Percentiles rank a stretch among this genome's conserved stretches.
These are phyloP conservation scores for Erannis defoliaria DNA, from an alignment of 2,888 invertebrate species.

Conservation along the genomic window DNA sequence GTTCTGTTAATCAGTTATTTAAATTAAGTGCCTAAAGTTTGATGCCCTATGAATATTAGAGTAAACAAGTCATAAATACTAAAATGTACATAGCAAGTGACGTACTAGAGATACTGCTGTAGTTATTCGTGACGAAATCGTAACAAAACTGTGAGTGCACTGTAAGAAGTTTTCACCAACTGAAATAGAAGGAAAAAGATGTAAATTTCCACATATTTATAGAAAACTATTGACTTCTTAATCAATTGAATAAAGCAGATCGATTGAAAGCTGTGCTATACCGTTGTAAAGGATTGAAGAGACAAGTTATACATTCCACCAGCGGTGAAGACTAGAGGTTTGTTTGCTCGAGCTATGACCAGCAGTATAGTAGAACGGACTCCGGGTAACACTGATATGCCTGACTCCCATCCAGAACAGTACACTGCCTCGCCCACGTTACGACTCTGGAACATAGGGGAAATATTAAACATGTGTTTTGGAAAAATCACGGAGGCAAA, in stretches of 20 bases:
- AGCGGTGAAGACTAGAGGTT: constrained; percentile 68
- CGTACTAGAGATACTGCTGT: not conserved
- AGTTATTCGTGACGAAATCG: constrained; percentile 50
- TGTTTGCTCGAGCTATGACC: constrained; percentile 65
- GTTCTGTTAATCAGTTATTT: not conserved
- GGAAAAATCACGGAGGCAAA: no score
- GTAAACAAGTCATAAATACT: not conserved
- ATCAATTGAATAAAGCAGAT: no score
- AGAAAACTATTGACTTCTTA: no score
- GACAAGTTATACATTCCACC: constrained; percentile 77
- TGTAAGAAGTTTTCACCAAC: constrained; percentile 79
- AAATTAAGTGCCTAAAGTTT: not conserved
- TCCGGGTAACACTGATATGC: constrained; percentile 60
- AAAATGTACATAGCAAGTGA: not conserved
- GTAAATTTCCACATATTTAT: no score
- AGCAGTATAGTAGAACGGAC: constrained; percentile 63
- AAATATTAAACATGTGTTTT: no score
- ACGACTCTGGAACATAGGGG: constrained; percentile 57
- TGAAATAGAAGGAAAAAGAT: constrained; percentile 57
- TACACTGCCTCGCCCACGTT: constrained; percentile 67
- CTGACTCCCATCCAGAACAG: constrained; percentile 73
- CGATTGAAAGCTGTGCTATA: no score
- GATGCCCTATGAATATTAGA: not conserved
- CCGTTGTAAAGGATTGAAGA: constrained; percentile 67
- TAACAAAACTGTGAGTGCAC: constrained; percentile 73